Evolutionary conservation across 2,888 invertebrate species (phyloP), one percentile per base, ranked within the genome.

Genomic region (Drosophila neotestacea): DNA sequence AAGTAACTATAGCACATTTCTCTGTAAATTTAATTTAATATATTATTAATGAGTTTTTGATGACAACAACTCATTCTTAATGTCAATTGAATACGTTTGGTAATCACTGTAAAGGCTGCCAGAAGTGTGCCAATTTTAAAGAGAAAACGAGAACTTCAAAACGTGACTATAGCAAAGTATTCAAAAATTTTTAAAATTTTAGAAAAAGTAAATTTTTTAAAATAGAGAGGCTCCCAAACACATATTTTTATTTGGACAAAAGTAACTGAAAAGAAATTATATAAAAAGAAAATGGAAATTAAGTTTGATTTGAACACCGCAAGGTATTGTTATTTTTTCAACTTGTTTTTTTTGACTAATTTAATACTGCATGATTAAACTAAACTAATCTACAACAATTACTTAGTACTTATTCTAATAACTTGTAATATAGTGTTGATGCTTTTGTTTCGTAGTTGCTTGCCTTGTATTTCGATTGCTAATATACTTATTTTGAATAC

Each of bases 341-440:
- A 47, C 28, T 54, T 32, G 55, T 34, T 70, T 54, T 16, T 16
- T 52, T 70, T 70, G 11, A 61, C 22, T 48, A 39, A 48, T 48
- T 46, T 48, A 39, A 27, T 54, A 60, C 6, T 73, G 86, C 89
- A 86, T 89, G 81, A 13, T 28, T 36, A 52, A 71, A 38, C 42
- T 36, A 34, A 55, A 63, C 47, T 48, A 51, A 38, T 28, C 38
- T 59, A 7, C 13, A 42, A 38, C 32, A 34, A 27, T 51, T 27
- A 54, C 30, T 16, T 34, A 36, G 11, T 36, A 56, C 46, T 36
- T 41, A 54, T 32, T 41, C 16, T 38, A 46, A 27, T 46, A 13
- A 46, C 27, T 28, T 44, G 46, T 56, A 46, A 4, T 1, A 44
- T 46, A 58, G 27, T 46, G 46, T 38, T 58, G 16, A 13, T 38